A percentile compares a stretch with the other conserved stretches of the same genome.
Evolutionary conservation across 2,113 vertebrate species (phyloP).

Genomic region (Callionymus lyra): DNA sequence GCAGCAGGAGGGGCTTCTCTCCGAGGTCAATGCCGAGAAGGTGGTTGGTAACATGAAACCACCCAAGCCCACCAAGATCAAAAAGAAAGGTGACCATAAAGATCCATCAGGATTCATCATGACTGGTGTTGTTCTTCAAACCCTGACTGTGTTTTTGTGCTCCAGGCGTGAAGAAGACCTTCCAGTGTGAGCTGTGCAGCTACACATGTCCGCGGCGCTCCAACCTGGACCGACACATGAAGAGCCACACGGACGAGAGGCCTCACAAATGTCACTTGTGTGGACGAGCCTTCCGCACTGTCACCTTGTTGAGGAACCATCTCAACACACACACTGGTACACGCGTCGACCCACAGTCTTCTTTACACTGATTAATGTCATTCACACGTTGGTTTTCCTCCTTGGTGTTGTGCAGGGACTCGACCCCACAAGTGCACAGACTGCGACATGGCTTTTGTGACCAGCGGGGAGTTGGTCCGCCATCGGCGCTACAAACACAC

Average conservation of each 20-base stretch:
- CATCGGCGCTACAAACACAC: conserved; percentile 99
- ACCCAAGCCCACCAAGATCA: conserved; percentile 98
- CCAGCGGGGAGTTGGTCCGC: conserved; percentile 93
- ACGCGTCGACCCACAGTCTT: not conserved
- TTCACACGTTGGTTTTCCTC: not conserved
- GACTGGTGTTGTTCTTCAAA: not conserved
- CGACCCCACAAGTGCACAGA: conserved; percentile 97
- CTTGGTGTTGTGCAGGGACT: conserved; percentile 70
- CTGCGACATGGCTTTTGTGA: conserved; percentile 99
- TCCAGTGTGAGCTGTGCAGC: conserved; percentile 97
- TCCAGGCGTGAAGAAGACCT: conserved; percentile 96
- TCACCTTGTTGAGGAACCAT: conserved; percentile 94
- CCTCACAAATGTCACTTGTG: conserved; percentile 98
- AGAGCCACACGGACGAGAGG: conserved; percentile 97
- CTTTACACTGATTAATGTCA: not conserved
- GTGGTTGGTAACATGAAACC: conserved; percentile 99
- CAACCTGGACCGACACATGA: conserved; percentile 97
- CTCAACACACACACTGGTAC: conserved; percentile 97
- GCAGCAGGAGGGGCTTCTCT: conserved; percentile 92
- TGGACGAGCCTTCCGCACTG: conserved; percentile 92
- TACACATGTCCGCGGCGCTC: conserved; percentile 95
- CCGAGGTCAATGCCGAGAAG: conserved; percentile 96
- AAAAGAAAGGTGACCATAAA: conserved; percentile 84
- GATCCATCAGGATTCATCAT: not conserved
- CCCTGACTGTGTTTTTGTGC: not conserved